Evolutionary conservation across 1,140 invertebrate species (phyloP).

Genomic region (Chironomus tepperi): DNA sequence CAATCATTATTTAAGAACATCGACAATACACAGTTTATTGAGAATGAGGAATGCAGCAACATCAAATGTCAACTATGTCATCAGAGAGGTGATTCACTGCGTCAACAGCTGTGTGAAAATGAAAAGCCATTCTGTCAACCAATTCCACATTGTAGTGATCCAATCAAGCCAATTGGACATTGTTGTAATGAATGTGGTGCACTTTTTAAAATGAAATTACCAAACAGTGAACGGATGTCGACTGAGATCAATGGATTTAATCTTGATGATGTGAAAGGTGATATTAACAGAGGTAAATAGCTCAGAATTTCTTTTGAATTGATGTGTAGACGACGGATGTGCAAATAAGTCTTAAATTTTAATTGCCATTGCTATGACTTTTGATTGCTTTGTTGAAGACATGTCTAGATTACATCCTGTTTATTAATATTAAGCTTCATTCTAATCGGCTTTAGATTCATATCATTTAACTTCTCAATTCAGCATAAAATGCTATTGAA

Average conservation of each 20-base stretch:
- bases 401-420: too few relatives aligned
- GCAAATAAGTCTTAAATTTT: too few relatives aligned
- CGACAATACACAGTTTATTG: constrained; percentile 29
- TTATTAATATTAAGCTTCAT: too few relatives aligned
- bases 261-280: neutral
- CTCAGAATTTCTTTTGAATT: too few relatives aligned
- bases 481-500: too few relatives aligned
- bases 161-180: constrained; percentile 31
- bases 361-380: too few relatives aligned
- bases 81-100: constrained; percentile 30
- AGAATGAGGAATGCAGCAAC: constrained; percentile 32
- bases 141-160: constrained; percentile 31
- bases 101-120: constrained; percentile 29
- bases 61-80: constrained; percentile 30
- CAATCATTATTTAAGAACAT: constrained; percentile 33
- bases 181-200: constrained; percentile 36
- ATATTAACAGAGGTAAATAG: constrained; percentile 15
- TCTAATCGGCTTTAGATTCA: too few relatives aligned
- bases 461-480: too few relatives aligned
- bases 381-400: too few relatives aligned
- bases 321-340: too few relatives aligned
- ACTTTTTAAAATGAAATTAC: constrained; percentile 25
- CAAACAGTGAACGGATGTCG: too few relatives aligned
- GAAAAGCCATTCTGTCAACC: constrained; percentile 31
- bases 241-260: neutral